Percentiles rank a stretch among this genome's conserved stretches.
Evolutionary conservation across 2,113 vertebrate genomes (phyloP).

Genomic region (Brienomyrus longianalis): DNA sequence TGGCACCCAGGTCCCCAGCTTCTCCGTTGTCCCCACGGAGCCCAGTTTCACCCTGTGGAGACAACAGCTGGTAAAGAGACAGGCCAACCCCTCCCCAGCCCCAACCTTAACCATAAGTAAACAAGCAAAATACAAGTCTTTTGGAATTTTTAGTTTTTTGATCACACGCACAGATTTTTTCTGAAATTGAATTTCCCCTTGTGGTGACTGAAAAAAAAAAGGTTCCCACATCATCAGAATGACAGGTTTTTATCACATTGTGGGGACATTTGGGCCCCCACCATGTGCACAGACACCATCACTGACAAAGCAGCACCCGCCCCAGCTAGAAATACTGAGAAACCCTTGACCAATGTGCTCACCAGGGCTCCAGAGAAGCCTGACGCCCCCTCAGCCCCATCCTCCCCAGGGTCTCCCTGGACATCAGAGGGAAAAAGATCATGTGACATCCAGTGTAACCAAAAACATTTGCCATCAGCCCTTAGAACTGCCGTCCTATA

Average conservation of each 20-base stretch:
- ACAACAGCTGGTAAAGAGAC: neutral
- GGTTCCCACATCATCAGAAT: neutral
- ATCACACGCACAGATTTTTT: neutral
- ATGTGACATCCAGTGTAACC: neutral
- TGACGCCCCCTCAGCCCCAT: slow-evolving; percentile 60
- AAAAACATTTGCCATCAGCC: neutral
- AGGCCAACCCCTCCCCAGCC: too few species aligned
- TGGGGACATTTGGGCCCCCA: neutral
- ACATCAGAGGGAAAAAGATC: slow-evolving; percentile 5
- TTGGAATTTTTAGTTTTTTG: neutral
- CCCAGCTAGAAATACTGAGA: neutral
- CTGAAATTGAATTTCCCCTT: neutral
- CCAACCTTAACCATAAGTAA: too few species aligned
- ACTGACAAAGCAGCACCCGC: neutral
- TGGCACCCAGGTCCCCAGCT: slow-evolving; percentile 40
- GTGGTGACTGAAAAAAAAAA: too few species aligned
- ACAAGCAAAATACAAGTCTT: too few species aligned
- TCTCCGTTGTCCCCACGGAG: slow-evolving; percentile 51
- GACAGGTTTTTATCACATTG: neutral
- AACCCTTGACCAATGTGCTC: slow-evolving; percentile 27
- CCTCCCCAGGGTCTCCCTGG: slow-evolving; percentile 52
- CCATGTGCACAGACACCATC: neutral
- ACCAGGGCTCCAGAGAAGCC: slow-evolving; percentile 58
- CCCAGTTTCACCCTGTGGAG: slow-evolving; percentile 52
- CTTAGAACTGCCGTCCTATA: neutral